Conservation (phyloP, 2,113 vertebrate species). For the Xenopus tropicalis region UCB_Xtro_10.0 CM004447.2:114381501-114382000, state of each 20-base stretch:
- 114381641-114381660: slow-evolving; percentile 35
- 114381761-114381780: too few relatives aligned
- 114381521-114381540: slow-evolving; percentile 36
- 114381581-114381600: slow-evolving; percentile 38
- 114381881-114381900: too few relatives aligned
- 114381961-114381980: too few relatives aligned
- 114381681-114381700: slow-evolving; percentile 40
- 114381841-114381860: too few relatives aligned
- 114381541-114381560: slow-evolving; percentile 38
- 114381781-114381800: too few relatives aligned
- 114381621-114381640: slow-evolving; percentile 19
- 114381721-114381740: slow-evolving; percentile 14
- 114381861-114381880: too few relatives aligned
- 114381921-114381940: too few relatives aligned
- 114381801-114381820: too few relatives aligned
- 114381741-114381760: slow-evolving; percentile 2
- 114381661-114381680: slow-evolving; percentile 39
- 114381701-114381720: background rate
- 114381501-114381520: slow-evolving; percentile 33
- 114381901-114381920: too few relatives aligned
- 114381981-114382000: too few relatives aligned
- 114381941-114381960: too few relatives aligned
- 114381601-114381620: slow-evolving; percentile 40
- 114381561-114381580: slow-evolving; percentile 22
- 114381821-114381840: too few relatives aligned